Conservation (phyloP, 2,113 vertebrate species). For the Pontoporia blainvillei region DNA sequence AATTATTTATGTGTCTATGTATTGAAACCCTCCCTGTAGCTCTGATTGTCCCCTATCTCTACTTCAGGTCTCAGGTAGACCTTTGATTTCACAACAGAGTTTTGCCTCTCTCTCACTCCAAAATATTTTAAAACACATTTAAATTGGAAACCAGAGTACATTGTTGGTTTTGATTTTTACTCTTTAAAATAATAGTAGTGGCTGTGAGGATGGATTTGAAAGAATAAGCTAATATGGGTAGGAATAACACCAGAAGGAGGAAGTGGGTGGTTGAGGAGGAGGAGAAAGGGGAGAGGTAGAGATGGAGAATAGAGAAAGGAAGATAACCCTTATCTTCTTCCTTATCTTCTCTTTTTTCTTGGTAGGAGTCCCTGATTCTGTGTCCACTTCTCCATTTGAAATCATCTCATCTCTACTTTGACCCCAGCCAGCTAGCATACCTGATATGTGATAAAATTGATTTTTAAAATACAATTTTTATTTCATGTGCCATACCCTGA, state of each 20-base stretch:
- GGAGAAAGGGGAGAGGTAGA: not conserved
- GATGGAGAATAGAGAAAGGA: not conserved
- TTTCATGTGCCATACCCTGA: not conserved
- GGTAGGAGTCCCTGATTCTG: not conserved
- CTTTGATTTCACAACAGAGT: not conserved
- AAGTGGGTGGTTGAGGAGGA: not conserved
- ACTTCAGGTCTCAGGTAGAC: not conserved
- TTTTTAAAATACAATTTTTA: not conserved
- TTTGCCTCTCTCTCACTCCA: not conserved
- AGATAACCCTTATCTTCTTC: not conserved
- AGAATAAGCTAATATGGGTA: not conserved
- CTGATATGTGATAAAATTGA: not conserved
- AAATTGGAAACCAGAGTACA: not conserved
- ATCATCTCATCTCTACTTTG: not conserved
- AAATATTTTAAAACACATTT: not conserved
- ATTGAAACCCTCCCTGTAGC: not conserved
- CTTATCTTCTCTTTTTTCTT: not conserved
- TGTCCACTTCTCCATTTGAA: not conserved
- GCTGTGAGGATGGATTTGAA: not conserved
- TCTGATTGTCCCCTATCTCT: accelerated
- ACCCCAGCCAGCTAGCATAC: not conserved
- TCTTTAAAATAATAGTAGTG: not conserved
- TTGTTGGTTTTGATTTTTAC: not conserved
- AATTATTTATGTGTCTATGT: not conserved
- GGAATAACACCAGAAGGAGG: not conserved